Evolutionary conservation across 2,113 vertebrate species (phyloP), one percentile per base, ranked within the genome.

Genomic region (Cyphomyrus discorhynchus): DNA sequence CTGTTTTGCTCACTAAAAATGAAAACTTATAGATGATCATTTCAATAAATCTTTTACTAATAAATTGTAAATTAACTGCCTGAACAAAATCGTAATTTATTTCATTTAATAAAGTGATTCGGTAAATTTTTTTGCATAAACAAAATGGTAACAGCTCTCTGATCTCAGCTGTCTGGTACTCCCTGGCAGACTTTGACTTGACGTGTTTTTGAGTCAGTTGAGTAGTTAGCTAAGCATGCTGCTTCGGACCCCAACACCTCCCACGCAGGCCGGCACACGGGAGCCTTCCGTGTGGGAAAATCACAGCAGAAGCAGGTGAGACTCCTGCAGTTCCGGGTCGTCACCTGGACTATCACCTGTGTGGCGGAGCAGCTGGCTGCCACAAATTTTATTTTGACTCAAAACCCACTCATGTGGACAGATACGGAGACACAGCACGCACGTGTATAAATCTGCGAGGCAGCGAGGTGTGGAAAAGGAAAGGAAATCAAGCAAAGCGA

Each of bases 401-500:
- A 11, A 2, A n/a, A 86, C n/a, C 35, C 19, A 45, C 35, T 87
- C 6, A 87, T 27, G 31, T 45, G 52, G 3, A 46, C 52, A 53
- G n/a, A 88, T 17, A 31, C n/a, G 24, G 58, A 74, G 45, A 47
- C 24, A 50, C 24, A 0, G 42, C 24, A 35, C 21, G 35, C 45
- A 82, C n/a, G 10, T 35, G 77, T 21, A 35, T 53, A 31, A 88
- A 21, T 53, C 21, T 45, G 58, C 10, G 9, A 87, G 35, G 9
- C 42, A 10, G 27, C 15, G 86, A 91, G 93, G 92, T 83, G 93
- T 92, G 92, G 92, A 93, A 93, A 94, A 94, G 93, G 89, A 89
- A 89, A 94, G 94, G 93, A 94, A 95, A 94, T 93, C 87, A 93
- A 90, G 70, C 90, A 11, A 90, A 89, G 91, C 90, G 91, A 94